These are phyloP conservation scores for Temnothorax curvispinosus DNA, from an alignment of 1,140 invertebrate genomes.

Conservation along the genomic window DNA sequence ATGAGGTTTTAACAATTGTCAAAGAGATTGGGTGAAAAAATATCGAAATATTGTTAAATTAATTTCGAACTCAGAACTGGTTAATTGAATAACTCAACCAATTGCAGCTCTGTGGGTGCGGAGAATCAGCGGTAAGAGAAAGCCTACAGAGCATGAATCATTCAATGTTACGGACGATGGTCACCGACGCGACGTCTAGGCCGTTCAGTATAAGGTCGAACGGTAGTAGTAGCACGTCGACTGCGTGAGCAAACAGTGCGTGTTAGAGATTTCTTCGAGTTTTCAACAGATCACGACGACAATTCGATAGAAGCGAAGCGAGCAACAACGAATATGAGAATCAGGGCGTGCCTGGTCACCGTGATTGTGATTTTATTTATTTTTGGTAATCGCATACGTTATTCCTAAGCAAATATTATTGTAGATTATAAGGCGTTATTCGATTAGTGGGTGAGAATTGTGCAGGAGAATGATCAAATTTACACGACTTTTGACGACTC, in stretches of 20 bases:
- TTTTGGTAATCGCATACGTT: slow-evolving; percentile 72
- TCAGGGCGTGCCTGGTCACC: slow-evolving; percentile 72
- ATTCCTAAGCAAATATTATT: not conserved
- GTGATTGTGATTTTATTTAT: slow-evolving; percentile 73
- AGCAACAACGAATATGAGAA: slow-evolving; percentile 68
- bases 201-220: slow-evolving; percentile 43
- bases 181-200: slow-evolving; percentile 29
- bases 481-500: not conserved
- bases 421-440: not conserved
- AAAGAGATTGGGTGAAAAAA: not conserved
- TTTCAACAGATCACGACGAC: not conserved
- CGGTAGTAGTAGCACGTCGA: slow-evolving; percentile 61
- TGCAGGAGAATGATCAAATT: not conserved
- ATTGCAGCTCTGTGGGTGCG: not conserved
- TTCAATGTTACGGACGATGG: slow-evolving; percentile 48
- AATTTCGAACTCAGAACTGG: not conserved
- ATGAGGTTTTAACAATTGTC: not conserved
- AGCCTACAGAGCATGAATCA: slow-evolving; percentile 62
- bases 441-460: too few relatives aligned
- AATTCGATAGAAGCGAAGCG: not conserved
- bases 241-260: slow-evolving; percentile 42
- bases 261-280: slow-evolving; percentile 4
- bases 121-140: slow-evolving; percentile 74
- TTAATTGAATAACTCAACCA: not conserved
- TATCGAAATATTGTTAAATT: not conserved